A percentile compares a stretch with the other conserved stretches of the same genome.
Conservation (phyloP, 2,113 vertebrate genomes). For the Tetrax tetrax region DNA sequence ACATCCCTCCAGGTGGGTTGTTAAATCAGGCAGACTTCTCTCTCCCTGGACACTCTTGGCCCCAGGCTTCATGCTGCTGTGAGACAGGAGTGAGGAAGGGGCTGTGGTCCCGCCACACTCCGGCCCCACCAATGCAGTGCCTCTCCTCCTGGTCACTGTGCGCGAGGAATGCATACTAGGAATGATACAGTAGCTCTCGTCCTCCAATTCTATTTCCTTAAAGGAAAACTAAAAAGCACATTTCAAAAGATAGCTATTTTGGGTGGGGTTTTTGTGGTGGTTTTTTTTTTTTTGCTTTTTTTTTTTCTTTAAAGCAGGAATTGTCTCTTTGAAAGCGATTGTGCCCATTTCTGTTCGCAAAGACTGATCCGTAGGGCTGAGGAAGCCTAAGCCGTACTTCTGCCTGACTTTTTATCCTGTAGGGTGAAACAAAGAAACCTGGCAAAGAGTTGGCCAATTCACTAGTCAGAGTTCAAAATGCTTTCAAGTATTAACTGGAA, state of each 20-base stretch:
- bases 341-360: not conserved
- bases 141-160: not conserved
- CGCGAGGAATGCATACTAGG: fast-evolving
- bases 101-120: not conserved
- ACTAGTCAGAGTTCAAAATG: not conserved
- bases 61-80: not conserved
- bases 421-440: not conserved
- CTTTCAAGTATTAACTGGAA: constrained; percentile 31
- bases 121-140: not conserved
- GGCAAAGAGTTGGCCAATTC: not conserved
- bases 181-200: not conserved
- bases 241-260: not conserved
- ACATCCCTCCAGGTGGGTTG: not conserved
- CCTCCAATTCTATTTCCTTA: not conserved
- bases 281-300: not conserved
- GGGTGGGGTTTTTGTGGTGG: not conserved
- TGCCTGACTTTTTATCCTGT: not conserved
- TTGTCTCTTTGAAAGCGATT: not conserved
- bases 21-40: not conserved
- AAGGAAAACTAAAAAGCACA: not conserved
- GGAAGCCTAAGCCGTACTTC: not conserved
- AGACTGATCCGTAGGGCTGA: not conserved
- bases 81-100: fast-evolving
- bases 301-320: not conserved
- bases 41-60: not conserved